These are phyloP conservation scores for Nudaria mundana DNA, from an alignment of 2,888 invertebrate species.

Conservation along the genomic window DNA sequence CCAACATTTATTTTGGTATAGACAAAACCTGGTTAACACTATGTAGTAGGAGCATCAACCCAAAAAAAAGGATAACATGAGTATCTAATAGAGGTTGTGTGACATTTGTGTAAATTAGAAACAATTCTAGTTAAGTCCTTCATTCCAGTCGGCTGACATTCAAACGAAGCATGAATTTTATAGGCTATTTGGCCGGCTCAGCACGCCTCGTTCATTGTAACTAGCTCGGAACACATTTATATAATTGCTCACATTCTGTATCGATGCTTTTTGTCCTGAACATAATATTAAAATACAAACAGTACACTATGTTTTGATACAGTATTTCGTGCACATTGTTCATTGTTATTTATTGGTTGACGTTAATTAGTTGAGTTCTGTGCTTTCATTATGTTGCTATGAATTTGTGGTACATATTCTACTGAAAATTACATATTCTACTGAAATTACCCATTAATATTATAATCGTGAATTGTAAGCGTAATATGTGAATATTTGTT, in stretches of 20 bases:
- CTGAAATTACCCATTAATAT: too few species aligned
- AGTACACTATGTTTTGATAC: constrained; percentile 27
- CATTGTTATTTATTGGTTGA: constrained; percentile 8
- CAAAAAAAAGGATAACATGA: too few species aligned
- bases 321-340: constrained; percentile 18
- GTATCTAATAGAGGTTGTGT: too few species aligned
- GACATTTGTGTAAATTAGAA: too few species aligned
- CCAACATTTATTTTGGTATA: too few species aligned
- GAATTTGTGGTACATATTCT: not conserved
- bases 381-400: not conserved
- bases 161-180: constrained; percentile 43
- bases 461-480: too few species aligned
- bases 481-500: too few species aligned
- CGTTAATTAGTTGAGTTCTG: constrained; percentile 13
- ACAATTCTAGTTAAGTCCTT: too few species aligned
- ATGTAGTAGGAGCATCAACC: too few species aligned
- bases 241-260: constrained; percentile 48
- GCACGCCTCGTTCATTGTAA: constrained; percentile 41
- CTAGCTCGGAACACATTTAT: constrained; percentile 49
- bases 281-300: constrained; percentile 22
- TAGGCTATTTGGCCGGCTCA: constrained; percentile 51
- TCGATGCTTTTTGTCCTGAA: constrained; percentile 36
- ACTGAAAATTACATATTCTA: not conserved
- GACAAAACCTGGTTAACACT: too few species aligned
- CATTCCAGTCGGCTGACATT: constrained; percentile 18